phyloP scores from a whole-genome alignment of 2,113 vertebrate genomes.

The Puntigrus tetrazona region DNA sequence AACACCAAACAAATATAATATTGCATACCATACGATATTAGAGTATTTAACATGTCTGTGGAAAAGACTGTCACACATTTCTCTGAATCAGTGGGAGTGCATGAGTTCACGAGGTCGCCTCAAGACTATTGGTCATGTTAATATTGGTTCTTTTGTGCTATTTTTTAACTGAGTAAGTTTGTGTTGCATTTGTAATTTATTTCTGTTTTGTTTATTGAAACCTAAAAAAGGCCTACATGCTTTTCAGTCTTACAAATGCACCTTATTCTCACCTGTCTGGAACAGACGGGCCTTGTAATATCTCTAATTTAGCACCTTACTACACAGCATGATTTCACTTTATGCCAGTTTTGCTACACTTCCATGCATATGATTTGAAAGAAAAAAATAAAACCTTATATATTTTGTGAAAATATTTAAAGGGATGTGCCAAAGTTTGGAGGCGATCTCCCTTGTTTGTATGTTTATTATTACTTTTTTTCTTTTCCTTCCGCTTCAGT shows the following conservation, averaged over 20 bases:
- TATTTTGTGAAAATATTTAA: constrained; percentile 69
- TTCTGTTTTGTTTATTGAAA: constrained; percentile 64
- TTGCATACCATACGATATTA: constrained; percentile 66
- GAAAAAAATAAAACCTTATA: constrained; percentile 55
- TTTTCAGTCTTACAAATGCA: constrained; percentile 81
- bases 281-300: constrained; percentile 75
- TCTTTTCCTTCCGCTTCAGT: constrained; percentile 73
- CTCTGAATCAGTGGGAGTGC: constrained; percentile 70
- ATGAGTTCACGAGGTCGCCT: constrained; percentile 80
- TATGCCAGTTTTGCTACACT: constrained; percentile 78
- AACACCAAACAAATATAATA: constrained; percentile 32
- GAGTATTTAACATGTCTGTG: constrained; percentile 55
- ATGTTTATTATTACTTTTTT: constrained; percentile 67
- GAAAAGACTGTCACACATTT: constrained; percentile 63
- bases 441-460: constrained; percentile 81
- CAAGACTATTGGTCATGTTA: constrained; percentile 79
- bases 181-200: constrained; percentile 70
- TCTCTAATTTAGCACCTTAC: constrained; percentile 84
- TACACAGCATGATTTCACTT: constrained; percentile 82
- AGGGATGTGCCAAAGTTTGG: constrained; percentile 84
- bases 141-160: constrained; percentile 64
- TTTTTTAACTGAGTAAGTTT: constrained; percentile 43
- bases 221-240: constrained; percentile 70
- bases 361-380: constrained; percentile 74
- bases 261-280: constrained; percentile 77